phyloP scores from a whole-genome alignment of 2,888 invertebrate genomes.

The Epiperipatus broadwayi region DNA sequence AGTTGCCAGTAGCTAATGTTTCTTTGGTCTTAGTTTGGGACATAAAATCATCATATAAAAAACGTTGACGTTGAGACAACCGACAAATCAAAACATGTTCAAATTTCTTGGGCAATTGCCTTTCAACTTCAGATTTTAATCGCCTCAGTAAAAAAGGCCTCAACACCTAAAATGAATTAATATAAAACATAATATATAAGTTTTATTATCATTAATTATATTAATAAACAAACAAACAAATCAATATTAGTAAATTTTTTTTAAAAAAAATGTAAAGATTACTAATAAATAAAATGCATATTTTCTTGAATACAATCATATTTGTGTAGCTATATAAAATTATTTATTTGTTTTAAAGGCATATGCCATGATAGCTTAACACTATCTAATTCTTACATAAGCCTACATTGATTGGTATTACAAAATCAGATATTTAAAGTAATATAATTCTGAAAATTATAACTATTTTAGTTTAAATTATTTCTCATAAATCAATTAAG shows the following conservation, averaged over 20 bases:
- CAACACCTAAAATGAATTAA: slow-evolving; percentile 43
- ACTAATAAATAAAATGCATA: no score
- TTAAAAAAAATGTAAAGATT: no score
- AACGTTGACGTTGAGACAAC: slow-evolving; percentile 84
- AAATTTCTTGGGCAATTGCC: slow-evolving; percentile 89
- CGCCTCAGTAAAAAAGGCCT: slow-evolving; percentile 79
- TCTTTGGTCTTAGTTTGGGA: slow-evolving; percentile 80
- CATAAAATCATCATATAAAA: slow-evolving; percentile 98
- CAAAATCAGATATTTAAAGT: no score
- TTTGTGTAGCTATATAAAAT: no score
- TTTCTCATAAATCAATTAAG: no score
- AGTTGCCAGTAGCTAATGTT: slow-evolving; percentile 74
- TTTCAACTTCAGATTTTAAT: slow-evolving; percentile 83
- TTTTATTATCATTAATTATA: slow-evolving; percentile 4
- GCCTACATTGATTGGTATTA: no score
- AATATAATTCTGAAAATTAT: no score
- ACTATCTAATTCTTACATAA: no score
- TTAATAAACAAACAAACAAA: slow-evolving; percentile 4
- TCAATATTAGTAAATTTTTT: slow-evolving; percentile 6
- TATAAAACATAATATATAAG: slow-evolving; percentile 5
- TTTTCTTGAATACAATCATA: no score
- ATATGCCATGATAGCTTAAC: no score
- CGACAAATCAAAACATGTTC: slow-evolving; percentile 85
- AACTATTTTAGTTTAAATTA: no score
- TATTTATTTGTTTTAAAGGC: no score